Evolutionary conservation across 2,888 invertebrate species (phyloP).

Genomic region (Papilio protenor): DNA sequence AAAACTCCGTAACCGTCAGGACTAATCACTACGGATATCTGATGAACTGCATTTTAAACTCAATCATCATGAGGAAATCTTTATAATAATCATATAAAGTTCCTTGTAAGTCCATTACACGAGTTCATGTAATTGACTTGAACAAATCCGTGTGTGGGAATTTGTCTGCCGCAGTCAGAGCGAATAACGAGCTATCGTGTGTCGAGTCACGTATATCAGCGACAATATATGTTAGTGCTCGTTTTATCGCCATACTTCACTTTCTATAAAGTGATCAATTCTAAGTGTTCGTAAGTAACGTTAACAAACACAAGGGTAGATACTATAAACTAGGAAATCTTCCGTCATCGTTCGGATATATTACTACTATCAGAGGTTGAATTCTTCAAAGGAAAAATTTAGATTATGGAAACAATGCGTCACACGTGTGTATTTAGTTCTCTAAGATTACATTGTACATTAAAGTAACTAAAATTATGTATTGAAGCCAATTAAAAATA

Average conservation of each 20-base stretch:
- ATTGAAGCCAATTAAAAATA: background rate
- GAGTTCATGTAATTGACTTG: conserved; percentile 14
- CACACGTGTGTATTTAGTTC: background rate
- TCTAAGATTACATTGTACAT: background rate
- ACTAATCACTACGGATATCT: too few relatives aligned
- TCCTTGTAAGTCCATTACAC: conserved; percentile 20
- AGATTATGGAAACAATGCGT: background rate
- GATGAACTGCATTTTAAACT: background rate
- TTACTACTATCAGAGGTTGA: background rate
- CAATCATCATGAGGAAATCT: background rate
- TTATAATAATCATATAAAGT: conserved; percentile 13
- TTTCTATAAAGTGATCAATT: conserved; percentile 20
- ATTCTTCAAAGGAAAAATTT: background rate
- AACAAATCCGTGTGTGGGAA: conserved; percentile 22
- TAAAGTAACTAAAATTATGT: too few relatives aligned
- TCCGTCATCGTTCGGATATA: background rate
- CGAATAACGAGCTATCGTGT: conserved; percentile 31
- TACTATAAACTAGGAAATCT: background rate
- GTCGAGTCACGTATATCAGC: conserved; percentile 33
- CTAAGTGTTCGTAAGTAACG: conserved; percentile 7
- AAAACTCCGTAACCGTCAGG: background rate
- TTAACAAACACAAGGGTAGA: background rate
- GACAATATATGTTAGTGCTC: conserved; percentile 19
- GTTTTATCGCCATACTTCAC: conserved; percentile 21
- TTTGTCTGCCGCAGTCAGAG: conserved; percentile 8